Base-by-base conservation (phyloP, 1,140 invertebrate species). In the Sweltsa coloradensis region DNA sequence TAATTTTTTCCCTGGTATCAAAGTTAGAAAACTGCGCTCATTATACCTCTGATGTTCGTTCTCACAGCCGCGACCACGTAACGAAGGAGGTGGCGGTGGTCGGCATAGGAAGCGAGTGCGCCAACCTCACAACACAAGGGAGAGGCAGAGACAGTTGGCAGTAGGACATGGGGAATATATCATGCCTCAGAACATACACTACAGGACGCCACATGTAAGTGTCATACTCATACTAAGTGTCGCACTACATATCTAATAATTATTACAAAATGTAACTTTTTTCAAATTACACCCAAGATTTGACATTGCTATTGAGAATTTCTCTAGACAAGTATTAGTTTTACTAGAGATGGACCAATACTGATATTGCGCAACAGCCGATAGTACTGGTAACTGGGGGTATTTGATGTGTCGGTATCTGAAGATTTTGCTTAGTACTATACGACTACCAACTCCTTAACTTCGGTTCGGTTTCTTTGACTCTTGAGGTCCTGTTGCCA, bases 151-250 rank as follows among this genome's bases (percentile, higher is more conserved):
- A 57, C 83, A 89, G 58, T 75, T 83, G 29, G 89, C 82, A 2
- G 75, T 89, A 16, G 83, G 81, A 14, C 83, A 87, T 56, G 88
- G 88, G 24, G 87, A 92, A 61, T 85, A 87, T 57, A 81, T 92
- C 54, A 89, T 89, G 82, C 75, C 79, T 40, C 71, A 72, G 55
- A 69, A 66, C 43, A 26, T 50, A 24, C 55, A 67, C 34, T 74
- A 74, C 57, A 61, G 69, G 24, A 71, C 69, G 25, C 67, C 66
- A 21, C 66, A 68, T 51, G 51, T 53, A 43, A 9, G 21, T 47
- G 1, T 13, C 9, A 31, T n/a, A 31, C 34, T n/a, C 21, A 37
- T 37, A n/a, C n/a, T n/a, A n/a, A n/a, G n/a, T n/a, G n/a, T 37
- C n/a, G 21, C n/a, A 18, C 21, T 37, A 37, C 5, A 18, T 18